Evolutionary conservation across 2,888 invertebrate species (phyloP), one percentile per base, ranked within the genome.

Genomic region (Netelia fuscicornis): DNA sequence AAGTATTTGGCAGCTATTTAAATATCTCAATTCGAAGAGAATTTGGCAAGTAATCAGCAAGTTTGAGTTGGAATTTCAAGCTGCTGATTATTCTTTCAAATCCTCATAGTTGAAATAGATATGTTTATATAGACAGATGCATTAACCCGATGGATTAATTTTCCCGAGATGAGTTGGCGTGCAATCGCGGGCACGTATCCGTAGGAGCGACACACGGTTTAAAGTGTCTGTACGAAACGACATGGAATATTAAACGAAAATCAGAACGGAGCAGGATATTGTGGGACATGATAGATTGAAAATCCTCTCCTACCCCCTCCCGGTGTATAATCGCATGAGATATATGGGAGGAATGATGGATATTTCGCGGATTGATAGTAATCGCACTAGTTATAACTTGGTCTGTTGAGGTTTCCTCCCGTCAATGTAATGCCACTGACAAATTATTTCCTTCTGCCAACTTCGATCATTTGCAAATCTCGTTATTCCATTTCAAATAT

Each of bases 401-500:
- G 17, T 11, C 42, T n/a, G 5, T n/a, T 25, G 9, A 48, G 23
- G 44, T 54, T 58, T 68, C 30, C 48, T 37, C 37, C 25, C 17
- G n/a, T 20, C 58, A 42, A 60, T 77, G 25, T 58, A 68, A 48
- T 17, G 17, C 67, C 68, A 48, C 58, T 56, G 54, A 25, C 8
- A 44, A 48, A 60, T 77, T 60, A 77, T 77, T 77, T 68, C 10
- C 25, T 17, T 44, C 17, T 23, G 44, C 17, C 64, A 60, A 68
- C 48, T 68, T 25, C 13, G 17, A 68, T 68, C 42, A 44, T 17
- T 68, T 68, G 9, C 17, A 77, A 48, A 48, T 48, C 67, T 67
- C 8, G n/a, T 77, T 48, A 8, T 60, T 42, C 60, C 42, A 44
- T 77, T 48, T 58, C 42, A 60, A 67, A 68, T 77, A 23, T 17